phyloP scores from a whole-genome alignment of 2,888 invertebrate genomes.

The Gibbula magus region DNA sequence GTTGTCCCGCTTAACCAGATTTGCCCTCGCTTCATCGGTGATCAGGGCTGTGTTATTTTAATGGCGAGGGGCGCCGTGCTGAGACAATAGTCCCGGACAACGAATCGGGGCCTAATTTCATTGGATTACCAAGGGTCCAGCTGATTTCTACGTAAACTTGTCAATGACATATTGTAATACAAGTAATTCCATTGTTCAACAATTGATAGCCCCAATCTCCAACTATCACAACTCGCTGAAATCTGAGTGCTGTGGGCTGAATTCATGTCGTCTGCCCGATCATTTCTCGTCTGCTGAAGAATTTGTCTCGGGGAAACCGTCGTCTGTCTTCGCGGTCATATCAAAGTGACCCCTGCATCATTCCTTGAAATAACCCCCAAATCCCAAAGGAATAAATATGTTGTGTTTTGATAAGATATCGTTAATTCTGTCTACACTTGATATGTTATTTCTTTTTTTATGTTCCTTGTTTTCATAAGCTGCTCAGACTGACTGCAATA shows the following conservation, averaged over 20 bases:
- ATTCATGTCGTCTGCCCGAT: neutral
- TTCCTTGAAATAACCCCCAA: neutral
- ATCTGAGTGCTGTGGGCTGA: neutral
- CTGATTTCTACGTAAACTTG: neutral
- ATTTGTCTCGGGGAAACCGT: neutral
- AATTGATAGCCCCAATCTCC: conserved; percentile 15
- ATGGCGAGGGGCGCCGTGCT: neutral
- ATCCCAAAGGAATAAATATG: too few species aligned
- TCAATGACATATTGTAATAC: conserved; percentile 12
- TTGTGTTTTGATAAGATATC: too few species aligned
- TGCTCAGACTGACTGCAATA: too few species aligned
- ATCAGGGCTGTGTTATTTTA: conserved; percentile 12
- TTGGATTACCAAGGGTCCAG: conserved; percentile 9
- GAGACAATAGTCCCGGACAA: conserved; percentile 10
- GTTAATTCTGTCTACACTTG: too few species aligned
- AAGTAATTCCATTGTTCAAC: neutral
- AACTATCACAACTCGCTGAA: conserved; percentile 4
- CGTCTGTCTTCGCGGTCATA: neutral
- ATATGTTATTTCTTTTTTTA: too few species aligned
- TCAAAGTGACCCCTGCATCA: neutral
- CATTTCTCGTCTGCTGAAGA: neutral
- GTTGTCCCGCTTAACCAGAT: conserved; percentile 6
- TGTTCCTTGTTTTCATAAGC: too few species aligned
- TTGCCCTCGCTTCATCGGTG: conserved; percentile 7
- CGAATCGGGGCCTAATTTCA: conserved; percentile 12